A percentile compares a stretch with the other conserved stretches of the same genome.
Conservation (phyloP, 2,113 vertebrate species). For the Gasterosteus aculeatus region DNA sequence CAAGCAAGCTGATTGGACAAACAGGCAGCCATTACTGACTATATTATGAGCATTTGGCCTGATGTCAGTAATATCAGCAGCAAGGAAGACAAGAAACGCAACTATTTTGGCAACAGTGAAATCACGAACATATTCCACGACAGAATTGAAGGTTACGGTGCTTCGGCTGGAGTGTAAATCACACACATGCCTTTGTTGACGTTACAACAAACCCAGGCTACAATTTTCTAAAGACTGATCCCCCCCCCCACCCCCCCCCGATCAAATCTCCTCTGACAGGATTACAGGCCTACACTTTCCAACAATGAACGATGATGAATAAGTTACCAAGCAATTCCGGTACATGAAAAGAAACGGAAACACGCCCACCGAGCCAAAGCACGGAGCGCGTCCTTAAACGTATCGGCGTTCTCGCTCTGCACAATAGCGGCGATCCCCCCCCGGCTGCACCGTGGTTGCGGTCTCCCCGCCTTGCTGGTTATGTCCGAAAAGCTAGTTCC, state of each 20-base stretch:
- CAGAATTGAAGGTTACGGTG: background rate
- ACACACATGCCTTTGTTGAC: background rate
- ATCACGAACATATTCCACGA: background rate
- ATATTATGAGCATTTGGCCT: background rate
- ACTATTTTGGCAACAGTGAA: background rate
- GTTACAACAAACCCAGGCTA: background rate
- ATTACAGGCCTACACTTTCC: slow-evolving; percentile 50
- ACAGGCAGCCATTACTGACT: background rate
- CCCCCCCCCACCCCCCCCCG: background rate
- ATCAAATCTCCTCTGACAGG: slow-evolving; percentile 59
- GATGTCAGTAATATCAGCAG: background rate
- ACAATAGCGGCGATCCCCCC: slow-evolving; percentile 37
- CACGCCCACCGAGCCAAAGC: slow-evolving; percentile 18
- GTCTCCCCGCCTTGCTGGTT: slow-evolving; percentile 31
- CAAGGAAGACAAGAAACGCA: background rate
- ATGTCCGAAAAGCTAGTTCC: slow-evolving; percentile 4
- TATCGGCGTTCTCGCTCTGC: slow-evolving; percentile 66
- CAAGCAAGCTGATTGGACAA: slow-evolving; percentile 3
- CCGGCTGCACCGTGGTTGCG: background rate
- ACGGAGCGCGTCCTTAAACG: slow-evolving; percentile 1
- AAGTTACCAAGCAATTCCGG: slow-evolving; percentile 23
- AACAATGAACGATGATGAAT: slow-evolving; percentile 45
- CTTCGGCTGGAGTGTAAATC: background rate
- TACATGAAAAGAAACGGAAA: background rate
- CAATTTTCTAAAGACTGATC: slow-evolving; percentile 1